phyloP scores from a whole-genome alignment of 2,888 invertebrate genomes.

The Tillus elongatus region DNA sequence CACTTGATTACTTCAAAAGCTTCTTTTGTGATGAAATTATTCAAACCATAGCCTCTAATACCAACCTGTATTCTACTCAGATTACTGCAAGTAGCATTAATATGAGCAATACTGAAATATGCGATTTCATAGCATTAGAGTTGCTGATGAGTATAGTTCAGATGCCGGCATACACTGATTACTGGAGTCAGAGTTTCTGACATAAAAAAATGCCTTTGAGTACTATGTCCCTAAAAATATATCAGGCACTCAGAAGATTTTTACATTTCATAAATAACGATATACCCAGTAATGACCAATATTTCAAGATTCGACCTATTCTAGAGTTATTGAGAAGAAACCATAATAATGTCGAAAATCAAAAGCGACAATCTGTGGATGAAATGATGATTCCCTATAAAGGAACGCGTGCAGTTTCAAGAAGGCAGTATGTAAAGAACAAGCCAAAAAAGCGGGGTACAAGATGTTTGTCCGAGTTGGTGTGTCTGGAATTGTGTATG shows the following conservation, averaged over 20 bases:
- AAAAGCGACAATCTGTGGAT: not conserved
- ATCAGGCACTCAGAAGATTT: not conserved
- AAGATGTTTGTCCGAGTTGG: not conserved
- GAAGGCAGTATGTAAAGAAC: conserved; percentile 1
- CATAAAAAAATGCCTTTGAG: not conserved
- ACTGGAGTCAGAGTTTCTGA: not conserved
- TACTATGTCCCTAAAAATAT: not conserved
- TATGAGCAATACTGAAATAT: not conserved
- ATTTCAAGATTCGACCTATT: not conserved
- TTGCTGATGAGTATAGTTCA: conserved; percentile 1
- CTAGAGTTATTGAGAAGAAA: not conserved
- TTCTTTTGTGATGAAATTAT: not conserved
- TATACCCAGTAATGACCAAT: not conserved
- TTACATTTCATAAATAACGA: not conserved
- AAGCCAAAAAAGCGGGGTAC: not conserved
- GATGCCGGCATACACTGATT: conserved; percentile 2
- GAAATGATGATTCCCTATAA: conserved; percentile 3
- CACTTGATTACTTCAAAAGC: not conserved
- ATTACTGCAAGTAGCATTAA: not conserved
- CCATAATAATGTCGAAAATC: not conserved
- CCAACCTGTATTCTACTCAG: conserved; percentile 2
- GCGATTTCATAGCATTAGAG: conserved; percentile 1
- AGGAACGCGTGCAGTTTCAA: not conserved
- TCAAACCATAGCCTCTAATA: not conserved
- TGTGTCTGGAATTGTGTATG: conserved; percentile 2